Evolutionary conservation across 2,113 vertebrate species (phyloP).

Genomic region (Otocyon megalotis): DNA sequence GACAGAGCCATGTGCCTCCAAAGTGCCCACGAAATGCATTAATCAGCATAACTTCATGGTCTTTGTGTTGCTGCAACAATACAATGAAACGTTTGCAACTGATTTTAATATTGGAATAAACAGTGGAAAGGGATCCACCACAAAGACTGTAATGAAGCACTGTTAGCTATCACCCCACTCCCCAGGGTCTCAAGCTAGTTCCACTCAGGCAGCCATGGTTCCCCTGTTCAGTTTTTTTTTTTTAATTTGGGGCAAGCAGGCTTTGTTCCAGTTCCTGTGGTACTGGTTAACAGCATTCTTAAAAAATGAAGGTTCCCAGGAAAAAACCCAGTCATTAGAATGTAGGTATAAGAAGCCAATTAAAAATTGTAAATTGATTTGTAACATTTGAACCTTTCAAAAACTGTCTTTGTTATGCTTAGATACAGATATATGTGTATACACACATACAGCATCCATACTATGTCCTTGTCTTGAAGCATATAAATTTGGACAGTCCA

Average conservation of each 20-base stretch:
- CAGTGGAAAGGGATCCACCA: neutral
- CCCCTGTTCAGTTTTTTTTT: neutral
- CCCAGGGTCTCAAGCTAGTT: fast-evolving
- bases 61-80: neutral
- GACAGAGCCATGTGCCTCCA: neutral
- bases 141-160: neutral
- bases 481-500: neutral
- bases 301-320: neutral
- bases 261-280: neutral
- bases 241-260: neutral
- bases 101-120: neutral
- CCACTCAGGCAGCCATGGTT: fast-evolving
- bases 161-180: fast-evolving
- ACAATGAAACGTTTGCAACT: neutral
- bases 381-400: neutral
- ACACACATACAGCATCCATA: neutral
- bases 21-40: neutral
- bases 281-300: neutral
- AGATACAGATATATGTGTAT: neutral
- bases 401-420: neutral
- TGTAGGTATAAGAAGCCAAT: neutral
- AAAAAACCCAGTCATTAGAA: neutral
- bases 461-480: neutral
- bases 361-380: too few relatives aligned
- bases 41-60: fast-evolving